A percentile compares a stretch with the other conserved stretches of the same genome.
Conservation (phyloP, 2,888 invertebrate genomes). For the Meiosimyza decipiens region DNA sequence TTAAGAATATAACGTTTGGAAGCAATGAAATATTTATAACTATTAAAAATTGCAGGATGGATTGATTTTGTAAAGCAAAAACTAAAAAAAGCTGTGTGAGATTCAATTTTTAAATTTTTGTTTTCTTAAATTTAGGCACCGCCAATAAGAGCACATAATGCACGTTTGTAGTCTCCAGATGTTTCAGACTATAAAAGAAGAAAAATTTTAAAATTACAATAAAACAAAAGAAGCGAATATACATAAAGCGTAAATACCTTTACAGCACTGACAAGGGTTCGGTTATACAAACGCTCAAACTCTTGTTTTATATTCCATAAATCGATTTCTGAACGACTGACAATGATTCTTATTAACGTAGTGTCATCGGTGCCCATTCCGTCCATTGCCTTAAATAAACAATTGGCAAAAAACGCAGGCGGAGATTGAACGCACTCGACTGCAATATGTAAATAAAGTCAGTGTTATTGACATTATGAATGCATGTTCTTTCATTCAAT, state of each 20-base stretch:
- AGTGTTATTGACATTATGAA: not conserved
- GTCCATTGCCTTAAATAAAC: constrained; percentile 73
- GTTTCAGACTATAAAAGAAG: constrained; percentile 31
- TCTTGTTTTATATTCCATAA: constrained; percentile 75
- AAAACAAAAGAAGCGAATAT: constrained; percentile 1
- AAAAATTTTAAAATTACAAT: not conserved
- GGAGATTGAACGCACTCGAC: constrained; percentile 76
- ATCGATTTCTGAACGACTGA: constrained; percentile 76
- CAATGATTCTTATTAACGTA: constrained; percentile 75
- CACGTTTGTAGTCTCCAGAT: constrained; percentile 28
- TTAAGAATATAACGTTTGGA: too few species aligned
- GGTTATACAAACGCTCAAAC: constrained; percentile 76
- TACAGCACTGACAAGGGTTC: constrained; percentile 73
- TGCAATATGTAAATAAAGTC: constrained; percentile 60
- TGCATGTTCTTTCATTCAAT: not conserved
- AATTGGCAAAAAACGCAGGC: constrained; percentile 74
- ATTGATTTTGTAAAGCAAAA: too few species aligned
- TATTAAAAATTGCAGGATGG: too few species aligned
- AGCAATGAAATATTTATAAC: too few species aligned
- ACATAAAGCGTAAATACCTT: constrained; percentile 65
- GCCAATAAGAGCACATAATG: constrained; percentile 21
- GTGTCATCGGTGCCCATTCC: constrained; percentile 78
- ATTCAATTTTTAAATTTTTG: too few species aligned
- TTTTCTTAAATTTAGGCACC: constrained; percentile 6
- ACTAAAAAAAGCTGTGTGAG: too few species aligned